Base-by-base conservation (phyloP, 2,797 vertebrate species). In the Typhlichthys subterraneus region DNA sequence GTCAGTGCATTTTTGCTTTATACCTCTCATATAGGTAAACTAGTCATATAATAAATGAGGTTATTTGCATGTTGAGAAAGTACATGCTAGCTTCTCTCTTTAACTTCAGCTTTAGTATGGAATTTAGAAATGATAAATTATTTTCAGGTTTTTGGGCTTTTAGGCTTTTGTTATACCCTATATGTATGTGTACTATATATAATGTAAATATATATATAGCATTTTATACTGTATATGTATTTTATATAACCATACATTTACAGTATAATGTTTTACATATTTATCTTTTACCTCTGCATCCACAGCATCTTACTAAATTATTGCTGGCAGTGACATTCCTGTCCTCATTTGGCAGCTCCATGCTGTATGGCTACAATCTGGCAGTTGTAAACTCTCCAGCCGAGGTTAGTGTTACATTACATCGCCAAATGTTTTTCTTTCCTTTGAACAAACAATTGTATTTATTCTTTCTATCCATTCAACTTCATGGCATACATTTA, bases 351-450 rank as follows among this genome's bases (percentile, higher is more conserved):
- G 95, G 96, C 64, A 95, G 95, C 74, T 97, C 95, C 54, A 92
- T 94, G 93, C 92, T 96, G 47, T 97, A 95, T 31, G 96, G 96
- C 70, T 97, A 93, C 90, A 97, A 96, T 68, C 76, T 96, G 77
- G 95, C 96, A 0, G 94, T 96, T 31, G 95, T 97, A 81, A 97
- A 97, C 86, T 95, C 95, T 0, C 96, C 95, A 0, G 86, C 95
- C 0, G 71, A 79, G 92, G 96, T 97, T 84, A 87, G 93, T 85
- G 19, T 57, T 15, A 48, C 12, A 5, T n/a, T 4, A 48, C 12
- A 5, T n/a, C 3, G 13, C 19, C 13, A 29, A 45, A 19, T 14
- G 29, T 14, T 1, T n/a, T 62, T 4, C 59, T 62, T 58, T n/a
- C 42, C 2, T 59, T 12, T 49, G 23, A 8, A 45, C 2, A 12